phyloP scores from a whole-genome alignment of 2,888 invertebrate genomes.

The Tenthredo notha region DNA sequence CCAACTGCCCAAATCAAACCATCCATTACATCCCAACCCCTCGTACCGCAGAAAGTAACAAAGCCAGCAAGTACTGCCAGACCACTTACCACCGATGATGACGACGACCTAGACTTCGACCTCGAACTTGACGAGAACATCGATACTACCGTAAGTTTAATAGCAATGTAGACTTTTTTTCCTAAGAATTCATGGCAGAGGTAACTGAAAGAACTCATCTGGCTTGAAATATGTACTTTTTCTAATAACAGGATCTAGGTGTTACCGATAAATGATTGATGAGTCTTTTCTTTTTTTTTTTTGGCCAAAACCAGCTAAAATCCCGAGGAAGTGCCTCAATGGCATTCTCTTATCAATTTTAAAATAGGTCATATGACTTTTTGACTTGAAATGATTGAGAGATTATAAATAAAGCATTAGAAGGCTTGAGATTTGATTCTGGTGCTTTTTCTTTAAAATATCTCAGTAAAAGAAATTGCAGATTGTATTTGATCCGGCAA shows the following conservation, averaged over 20 bases:
- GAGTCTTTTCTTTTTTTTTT: background rate
- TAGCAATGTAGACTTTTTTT: background rate
- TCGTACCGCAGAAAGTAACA: constrained; percentile 61
- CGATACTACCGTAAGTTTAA: constrained; percentile 84
- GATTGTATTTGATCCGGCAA: background rate
- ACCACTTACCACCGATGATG: constrained; percentile 78
- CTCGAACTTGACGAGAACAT: constrained; percentile 91
- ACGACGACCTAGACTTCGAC: constrained; percentile 90
- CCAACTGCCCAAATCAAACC: constrained; percentile 52
- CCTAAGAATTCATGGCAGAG: background rate
- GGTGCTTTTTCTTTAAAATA: background rate
- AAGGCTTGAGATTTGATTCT: background rate
- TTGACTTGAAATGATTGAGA: background rate
- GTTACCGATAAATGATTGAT: background rate
- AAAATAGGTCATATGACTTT: background rate
- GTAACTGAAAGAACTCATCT: background rate
- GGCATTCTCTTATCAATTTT: background rate
- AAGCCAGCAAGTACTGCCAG: constrained; percentile 69
- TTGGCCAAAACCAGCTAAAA: background rate
- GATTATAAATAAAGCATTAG: background rate
- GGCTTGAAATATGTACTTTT: background rate
- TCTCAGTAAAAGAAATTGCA: background rate
- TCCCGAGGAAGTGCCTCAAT: background rate
- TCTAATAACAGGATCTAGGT: background rate
- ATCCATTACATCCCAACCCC: constrained; percentile 49